phyloP scores from a whole-genome alignment of 2,797 vertebrate species.

The Acipenser ruthenus region DNA sequence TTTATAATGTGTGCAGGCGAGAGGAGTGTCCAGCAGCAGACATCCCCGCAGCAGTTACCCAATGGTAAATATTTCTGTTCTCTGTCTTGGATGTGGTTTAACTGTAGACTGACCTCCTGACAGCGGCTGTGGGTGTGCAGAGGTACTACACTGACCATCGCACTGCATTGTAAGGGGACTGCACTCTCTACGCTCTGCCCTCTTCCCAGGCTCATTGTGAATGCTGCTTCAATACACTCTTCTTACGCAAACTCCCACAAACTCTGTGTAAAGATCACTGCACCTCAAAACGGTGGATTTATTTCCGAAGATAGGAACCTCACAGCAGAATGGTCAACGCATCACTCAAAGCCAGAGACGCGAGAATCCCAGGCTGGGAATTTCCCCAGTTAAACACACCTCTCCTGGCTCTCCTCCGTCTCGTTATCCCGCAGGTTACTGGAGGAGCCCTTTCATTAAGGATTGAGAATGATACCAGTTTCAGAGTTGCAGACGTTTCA shows the following conservation, averaged over 20 bases:
- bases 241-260: constrained; percentile 44
- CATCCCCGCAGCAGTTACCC: constrained; percentile 91
- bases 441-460: too few species aligned
- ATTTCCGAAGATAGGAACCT: too few species aligned
- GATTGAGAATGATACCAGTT: too few species aligned
- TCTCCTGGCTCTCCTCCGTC: too few species aligned
- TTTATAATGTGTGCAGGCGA: constrained; percentile 82
- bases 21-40: constrained; percentile 89
- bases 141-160: constrained; percentile 39
- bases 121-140: not conserved
- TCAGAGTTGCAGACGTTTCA: too few species aligned
- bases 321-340: too few species aligned
- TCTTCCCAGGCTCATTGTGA: constrained; percentile 36
- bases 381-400: too few species aligned
- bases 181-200: not conserved
- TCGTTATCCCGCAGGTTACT: too few species aligned
- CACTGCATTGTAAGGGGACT: not conserved
- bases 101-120: constrained; percentile 1
- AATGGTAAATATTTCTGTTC: constrained; percentile 97
- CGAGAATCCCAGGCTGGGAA: too few species aligned
- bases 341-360: too few species aligned
- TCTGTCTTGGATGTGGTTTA: constrained; percentile 44
- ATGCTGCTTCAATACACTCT: constrained; percentile 51
- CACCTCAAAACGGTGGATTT: too few species aligned
- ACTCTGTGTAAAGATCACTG: constrained; percentile 15